A percentile compares a stretch with the other conserved stretches of the same genome.
These are phyloP conservation scores for Aurelia coerulea DNA, from an alignment of 30 jellyfish, hydroid and myxozoan genomes.

Conservation along the genomic window DNA sequence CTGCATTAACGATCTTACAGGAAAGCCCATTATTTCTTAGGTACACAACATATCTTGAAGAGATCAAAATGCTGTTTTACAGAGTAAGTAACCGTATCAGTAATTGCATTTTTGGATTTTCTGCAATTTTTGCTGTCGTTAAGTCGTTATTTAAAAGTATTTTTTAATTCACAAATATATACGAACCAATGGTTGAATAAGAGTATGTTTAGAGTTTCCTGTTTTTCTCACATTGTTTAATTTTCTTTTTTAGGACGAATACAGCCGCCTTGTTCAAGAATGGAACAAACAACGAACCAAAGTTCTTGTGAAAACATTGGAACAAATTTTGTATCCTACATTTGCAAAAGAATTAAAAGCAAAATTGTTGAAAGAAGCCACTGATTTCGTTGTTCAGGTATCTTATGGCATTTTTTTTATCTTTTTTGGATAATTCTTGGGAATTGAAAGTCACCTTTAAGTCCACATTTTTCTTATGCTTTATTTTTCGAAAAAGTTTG, in stretches of 20 bases:
- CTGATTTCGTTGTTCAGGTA: slow-evolving; percentile 87
- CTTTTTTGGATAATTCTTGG: too few species aligned
- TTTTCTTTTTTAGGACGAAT: slow-evolving; percentile 81
- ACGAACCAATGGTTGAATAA: too few species aligned
- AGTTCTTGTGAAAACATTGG: slow-evolving; percentile 78
- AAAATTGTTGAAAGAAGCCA: slow-evolving; percentile 81
- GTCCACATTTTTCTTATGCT: too few species aligned
- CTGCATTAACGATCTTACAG: background rate
- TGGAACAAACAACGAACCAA: slow-evolving; percentile 97
- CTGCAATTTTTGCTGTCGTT: too few species aligned
- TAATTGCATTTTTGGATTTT: too few species aligned
- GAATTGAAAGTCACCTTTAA: too few species aligned
- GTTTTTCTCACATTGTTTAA: background rate
- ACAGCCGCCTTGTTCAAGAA: slow-evolving; percentile 95
- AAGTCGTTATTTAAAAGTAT: too few species aligned
- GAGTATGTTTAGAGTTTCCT: too few species aligned
- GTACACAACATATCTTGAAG: slow-evolving; percentile 86
- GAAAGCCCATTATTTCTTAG: background rate
- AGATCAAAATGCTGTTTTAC: slow-evolving; percentile 86
- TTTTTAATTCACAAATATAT: too few species aligned
- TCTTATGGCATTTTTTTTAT: too few species aligned
- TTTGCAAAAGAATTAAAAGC: slow-evolving; percentile 88
- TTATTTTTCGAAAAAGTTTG: too few species aligned
- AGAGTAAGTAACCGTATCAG: slow-evolving; percentile 63
- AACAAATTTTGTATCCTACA: slow-evolving; percentile 82